Base-by-base conservation (phyloP, 2,888 invertebrate species). In the Tetranychus truncatus region DNA sequence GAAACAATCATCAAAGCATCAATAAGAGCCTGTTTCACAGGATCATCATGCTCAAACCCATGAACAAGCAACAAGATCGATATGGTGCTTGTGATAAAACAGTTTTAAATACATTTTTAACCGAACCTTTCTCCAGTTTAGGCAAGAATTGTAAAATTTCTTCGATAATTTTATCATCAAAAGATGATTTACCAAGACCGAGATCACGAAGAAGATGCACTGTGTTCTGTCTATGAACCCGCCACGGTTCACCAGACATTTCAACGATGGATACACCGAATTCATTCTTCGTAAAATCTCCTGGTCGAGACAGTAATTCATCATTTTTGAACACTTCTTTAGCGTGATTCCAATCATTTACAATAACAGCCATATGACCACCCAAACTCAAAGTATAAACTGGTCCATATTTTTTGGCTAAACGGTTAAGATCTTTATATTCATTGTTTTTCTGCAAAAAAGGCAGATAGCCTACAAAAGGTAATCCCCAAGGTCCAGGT, bases 321-420 rank as follows among this genome's bases (percentile, higher is more conserved):
- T 69, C 69, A 11, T 69, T 20, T 24, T 9, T n/a, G 8, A 69
- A 6, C 11, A n/a, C 9, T 69, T 69, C 69, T 24, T 69, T 69
- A 9, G n/a, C 34, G 3, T 20, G 21, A 11, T 20, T 6, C 69
- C 69, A 69, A 24, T 24, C 69, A 20, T 11, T 24, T 2, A 69
- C 21, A 24, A 69, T 9, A 24, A 69, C 8, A 18, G 1, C 9
- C 1, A 1, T n/a, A 24, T 11, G 1, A 7, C 6, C 11, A 9
- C 69, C 69, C 34, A 34, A 3, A 20, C 9, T 6, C 1, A n/a
- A 20, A 20, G 7, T 69, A 9, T 24, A 69, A 24, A 69, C 69
- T 69, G 69, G 69, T 24, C 69, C 69, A 69, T 69, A 69, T n/a
- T 69, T 69, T 6, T 69, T 20, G 0, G 69, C 21, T n/a, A 69